A percentile compares a stretch with the other conserved stretches of the same genome.
These are phyloP conservation scores for Batillaria attramentaria DNA, from an alignment of 1,140 invertebrate species.

Conservation along the genomic window DNA sequence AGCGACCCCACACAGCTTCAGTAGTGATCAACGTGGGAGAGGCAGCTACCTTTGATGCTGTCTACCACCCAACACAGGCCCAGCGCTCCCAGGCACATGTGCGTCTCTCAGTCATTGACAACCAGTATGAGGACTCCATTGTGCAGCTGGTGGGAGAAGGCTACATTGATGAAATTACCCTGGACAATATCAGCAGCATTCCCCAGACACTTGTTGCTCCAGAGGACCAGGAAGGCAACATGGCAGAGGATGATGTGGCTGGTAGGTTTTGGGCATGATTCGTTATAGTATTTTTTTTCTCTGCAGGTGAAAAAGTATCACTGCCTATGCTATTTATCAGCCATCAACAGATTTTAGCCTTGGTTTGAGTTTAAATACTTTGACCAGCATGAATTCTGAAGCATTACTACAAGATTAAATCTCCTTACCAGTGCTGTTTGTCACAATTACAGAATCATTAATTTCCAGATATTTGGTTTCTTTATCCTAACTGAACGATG, in stretches of 20 bases:
- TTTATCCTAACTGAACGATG: too few species aligned
- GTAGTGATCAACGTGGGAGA: constrained; percentile 65
- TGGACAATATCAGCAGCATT: constrained; percentile 68
- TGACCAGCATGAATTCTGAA: too few species aligned
- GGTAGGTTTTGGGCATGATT: constrained; percentile 45
- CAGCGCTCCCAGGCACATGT: constrained; percentile 67
- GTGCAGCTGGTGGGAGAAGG: constrained; percentile 71
- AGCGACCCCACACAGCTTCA: constrained; percentile 67
- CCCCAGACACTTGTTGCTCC: constrained; percentile 43
- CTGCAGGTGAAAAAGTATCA: too few species aligned
- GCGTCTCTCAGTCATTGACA: constrained; percentile 67
- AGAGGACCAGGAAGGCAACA: constrained; percentile 59
- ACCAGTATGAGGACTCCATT: constrained; percentile 72
- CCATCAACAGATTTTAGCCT: too few species aligned
- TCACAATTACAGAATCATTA: too few species aligned
- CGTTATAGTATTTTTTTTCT: neutral
- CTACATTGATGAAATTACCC: constrained; percentile 71
- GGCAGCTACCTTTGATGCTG: constrained; percentile 63
- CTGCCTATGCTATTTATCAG: too few species aligned
- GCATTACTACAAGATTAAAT: too few species aligned
- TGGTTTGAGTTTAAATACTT: too few species aligned
- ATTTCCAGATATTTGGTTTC: too few species aligned
- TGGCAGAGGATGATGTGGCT: constrained; percentile 67
- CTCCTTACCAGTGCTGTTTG: too few species aligned
- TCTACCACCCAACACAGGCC: constrained; percentile 58